Evolutionary conservation across 30 jellyfish, hydroid and myxozoan species (phyloP).

Genomic region (Cassiopea xamachana): DNA sequence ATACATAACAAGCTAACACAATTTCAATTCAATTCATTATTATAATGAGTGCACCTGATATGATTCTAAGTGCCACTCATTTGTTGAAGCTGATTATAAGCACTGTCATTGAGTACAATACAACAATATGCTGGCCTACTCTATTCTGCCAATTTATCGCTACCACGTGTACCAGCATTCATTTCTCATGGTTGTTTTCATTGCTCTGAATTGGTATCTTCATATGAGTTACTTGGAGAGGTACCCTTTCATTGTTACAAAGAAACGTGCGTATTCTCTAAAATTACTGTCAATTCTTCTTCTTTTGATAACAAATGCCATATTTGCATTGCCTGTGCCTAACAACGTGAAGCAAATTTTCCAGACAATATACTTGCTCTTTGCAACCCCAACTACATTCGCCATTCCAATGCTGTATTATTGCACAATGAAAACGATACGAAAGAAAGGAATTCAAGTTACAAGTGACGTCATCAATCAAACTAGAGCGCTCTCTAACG

Average conservation of each 20-base stretch:
- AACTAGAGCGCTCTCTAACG: neutral
- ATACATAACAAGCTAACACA: neutral
- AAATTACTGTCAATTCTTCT: neutral
- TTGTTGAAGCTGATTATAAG: neutral
- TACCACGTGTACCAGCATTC: neutral
- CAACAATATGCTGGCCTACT: neutral
- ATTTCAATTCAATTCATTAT: neutral
- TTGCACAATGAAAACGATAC: neutral
- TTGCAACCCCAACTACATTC: neutral
- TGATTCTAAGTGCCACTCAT: neutral
- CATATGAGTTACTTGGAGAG: neutral
- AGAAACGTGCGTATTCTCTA: neutral
- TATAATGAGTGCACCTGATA: neutral
- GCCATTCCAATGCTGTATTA: neutral
- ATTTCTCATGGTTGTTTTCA: neutral
- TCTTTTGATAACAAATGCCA: neutral
- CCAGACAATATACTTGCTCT: neutral
- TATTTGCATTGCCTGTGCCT: neutral
- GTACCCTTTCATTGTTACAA: neutral
- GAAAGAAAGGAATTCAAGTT: neutral
- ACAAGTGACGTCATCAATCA: neutral
- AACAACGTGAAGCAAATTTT: neutral
- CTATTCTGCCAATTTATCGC: neutral
- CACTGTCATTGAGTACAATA: neutral
- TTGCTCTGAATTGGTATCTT: neutral